Percentiles rank a stretch among this genome's conserved stretches.
Conservation (phyloP, 2,797 vertebrate genomes). For the Dicrostonyx torquatus region DNA sequence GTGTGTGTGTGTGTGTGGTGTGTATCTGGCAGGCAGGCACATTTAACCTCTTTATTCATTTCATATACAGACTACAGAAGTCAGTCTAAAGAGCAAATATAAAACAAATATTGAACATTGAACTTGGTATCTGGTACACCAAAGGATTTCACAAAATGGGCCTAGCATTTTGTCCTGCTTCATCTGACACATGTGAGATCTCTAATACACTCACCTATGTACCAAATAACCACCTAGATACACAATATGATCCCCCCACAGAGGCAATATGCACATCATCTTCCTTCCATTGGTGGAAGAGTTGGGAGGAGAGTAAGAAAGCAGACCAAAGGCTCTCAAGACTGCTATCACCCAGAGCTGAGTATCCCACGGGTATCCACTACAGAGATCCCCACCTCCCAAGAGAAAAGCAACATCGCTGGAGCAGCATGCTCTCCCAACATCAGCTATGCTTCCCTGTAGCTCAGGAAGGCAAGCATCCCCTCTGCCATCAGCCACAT, state of each 20-base stretch:
- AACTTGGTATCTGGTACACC: background rate
- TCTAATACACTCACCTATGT: background rate
- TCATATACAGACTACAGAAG: background rate
- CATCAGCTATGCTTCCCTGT: fast-evolving
- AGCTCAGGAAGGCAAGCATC: fast-evolving
- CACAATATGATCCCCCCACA: fast-evolving
- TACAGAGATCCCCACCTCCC: too few species aligned
- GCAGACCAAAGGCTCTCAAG: background rate
- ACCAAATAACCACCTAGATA: background rate
- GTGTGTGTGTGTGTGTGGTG: too few species aligned
- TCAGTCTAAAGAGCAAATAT: fast-evolving
- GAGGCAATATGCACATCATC: fast-evolving
- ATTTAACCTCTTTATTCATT: background rate
- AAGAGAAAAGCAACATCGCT: background rate
- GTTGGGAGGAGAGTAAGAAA: background rate
- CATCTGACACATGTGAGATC: background rate
- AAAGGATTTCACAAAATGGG: background rate
- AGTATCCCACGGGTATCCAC: too few species aligned
- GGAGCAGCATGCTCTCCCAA: too few species aligned
- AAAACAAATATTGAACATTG: background rate
- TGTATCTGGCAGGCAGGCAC: too few species aligned
- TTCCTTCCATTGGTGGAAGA: fast-evolving
- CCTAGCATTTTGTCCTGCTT: background rate
- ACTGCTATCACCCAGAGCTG: background rate
- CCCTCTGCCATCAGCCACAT: fast-evolving